Conservation (phyloP, 2,888 invertebrate species). For the Agrenia bidenticulata region DNA sequence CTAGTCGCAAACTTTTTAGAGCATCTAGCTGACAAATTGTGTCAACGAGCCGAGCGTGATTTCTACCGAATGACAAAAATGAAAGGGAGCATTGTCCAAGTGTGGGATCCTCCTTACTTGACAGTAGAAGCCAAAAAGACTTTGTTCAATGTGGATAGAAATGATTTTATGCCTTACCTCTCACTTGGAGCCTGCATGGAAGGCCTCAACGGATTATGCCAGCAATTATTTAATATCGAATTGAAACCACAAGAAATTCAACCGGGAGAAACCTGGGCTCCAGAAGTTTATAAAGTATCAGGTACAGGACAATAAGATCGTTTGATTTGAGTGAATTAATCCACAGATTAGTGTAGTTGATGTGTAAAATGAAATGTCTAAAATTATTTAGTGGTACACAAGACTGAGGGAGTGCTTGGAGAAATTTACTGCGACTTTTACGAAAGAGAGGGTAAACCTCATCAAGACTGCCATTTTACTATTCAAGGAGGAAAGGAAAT, state of each 20-base stretch:
- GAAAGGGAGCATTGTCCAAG: conserved; percentile 61
- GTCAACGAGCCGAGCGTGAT: conserved; percentile 70
- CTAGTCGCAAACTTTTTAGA: conserved; percentile 79
- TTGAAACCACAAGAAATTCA: conserved; percentile 71
- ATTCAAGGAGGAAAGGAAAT: conserved; percentile 86
- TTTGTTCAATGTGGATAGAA: conserved; percentile 65
- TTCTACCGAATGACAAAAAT: conserved; percentile 73
- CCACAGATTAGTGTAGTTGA: neutral
- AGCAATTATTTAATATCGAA: conserved; percentile 77
- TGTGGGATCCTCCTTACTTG: conserved; percentile 89
- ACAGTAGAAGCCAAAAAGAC: conserved; percentile 72
- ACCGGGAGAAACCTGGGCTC: conserved; percentile 82
- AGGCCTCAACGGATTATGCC: conserved; percentile 86
- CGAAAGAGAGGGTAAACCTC: conserved; percentile 84
- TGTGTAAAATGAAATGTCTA: neutral
- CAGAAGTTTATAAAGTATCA: conserved; percentile 88
- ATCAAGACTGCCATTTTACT: conserved; percentile 98
- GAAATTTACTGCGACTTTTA: conserved; percentile 97
- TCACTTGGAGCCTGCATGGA: conserved; percentile 95
- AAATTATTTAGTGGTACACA: conserved; percentile 68
- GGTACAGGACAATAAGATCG: conserved; percentile 52
- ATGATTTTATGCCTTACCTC: conserved; percentile 78
- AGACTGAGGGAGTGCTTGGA: conserved; percentile 78
- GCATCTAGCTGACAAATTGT: conserved; percentile 69
- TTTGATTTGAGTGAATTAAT: too few relatives aligned